These are phyloP conservation scores for Dicroscelio sp. DNA, from an alignment of 2,888 invertebrate species.

Conservation along the genomic window DNA sequence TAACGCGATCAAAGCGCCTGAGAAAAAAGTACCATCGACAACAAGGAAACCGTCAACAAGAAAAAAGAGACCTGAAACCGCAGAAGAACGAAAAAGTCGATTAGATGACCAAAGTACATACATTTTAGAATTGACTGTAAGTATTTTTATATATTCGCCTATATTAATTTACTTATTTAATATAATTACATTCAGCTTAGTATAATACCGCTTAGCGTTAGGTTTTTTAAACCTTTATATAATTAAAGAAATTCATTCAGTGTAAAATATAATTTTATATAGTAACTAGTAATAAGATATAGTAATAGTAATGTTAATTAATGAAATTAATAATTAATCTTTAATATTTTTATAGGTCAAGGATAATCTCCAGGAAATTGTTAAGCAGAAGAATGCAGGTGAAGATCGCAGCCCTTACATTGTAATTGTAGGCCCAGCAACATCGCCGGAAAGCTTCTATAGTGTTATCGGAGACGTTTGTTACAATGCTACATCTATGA, in stretches of 20 bases:
- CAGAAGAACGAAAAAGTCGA: not conserved
- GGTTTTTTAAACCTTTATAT: too few species aligned
- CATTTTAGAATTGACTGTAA: too few species aligned
- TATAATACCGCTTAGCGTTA: too few species aligned
- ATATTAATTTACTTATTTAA: too few species aligned
- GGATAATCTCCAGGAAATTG: not conserved
- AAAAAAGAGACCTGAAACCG: not conserved
- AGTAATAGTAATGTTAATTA: not conserved
- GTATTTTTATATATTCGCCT: too few species aligned
- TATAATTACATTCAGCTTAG: too few species aligned
- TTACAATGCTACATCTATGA: not conserved
- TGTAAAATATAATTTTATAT: too few species aligned
- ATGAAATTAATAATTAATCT: too few species aligned
- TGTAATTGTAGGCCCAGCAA: not conserved
- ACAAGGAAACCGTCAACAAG: not conserved
- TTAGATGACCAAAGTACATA: too few species aligned
- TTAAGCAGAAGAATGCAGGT: not conserved
- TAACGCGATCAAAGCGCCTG: not conserved
- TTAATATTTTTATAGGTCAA: not conserved
- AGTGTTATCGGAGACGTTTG: not conserved
- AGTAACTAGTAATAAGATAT: not conserved
- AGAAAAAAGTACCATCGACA: not conserved
- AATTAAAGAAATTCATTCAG: too few species aligned
- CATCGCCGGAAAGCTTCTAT: not conserved
- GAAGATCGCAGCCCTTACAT: not conserved